These are phyloP conservation scores for Amia ocellicauda DNA, from an alignment of 2,113 vertebrate species.

Conservation along the genomic window DNA sequence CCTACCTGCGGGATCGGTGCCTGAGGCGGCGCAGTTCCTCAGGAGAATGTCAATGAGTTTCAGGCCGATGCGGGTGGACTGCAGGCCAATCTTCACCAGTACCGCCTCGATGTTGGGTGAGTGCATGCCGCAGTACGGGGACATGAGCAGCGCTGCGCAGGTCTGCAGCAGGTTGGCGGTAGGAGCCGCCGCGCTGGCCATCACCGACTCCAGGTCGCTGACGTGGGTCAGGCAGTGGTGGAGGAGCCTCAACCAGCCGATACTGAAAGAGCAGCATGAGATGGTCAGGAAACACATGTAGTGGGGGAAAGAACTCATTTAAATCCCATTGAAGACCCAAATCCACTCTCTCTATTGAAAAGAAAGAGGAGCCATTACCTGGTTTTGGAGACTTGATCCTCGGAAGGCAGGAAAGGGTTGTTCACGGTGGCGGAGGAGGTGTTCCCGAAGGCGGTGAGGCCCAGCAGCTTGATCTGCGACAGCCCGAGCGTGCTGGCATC, in stretches of 20 bases:
- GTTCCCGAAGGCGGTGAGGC: slow-evolving; percentile 93
- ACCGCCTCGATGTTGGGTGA: slow-evolving; percentile 97
- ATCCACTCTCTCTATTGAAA: too few species aligned
- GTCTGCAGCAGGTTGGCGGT: slow-evolving; percentile 96
- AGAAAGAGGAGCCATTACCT: too few species aligned
- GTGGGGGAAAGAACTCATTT: too few species aligned
- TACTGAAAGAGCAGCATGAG: slow-evolving; percentile 64
- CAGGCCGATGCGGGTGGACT: slow-evolving; percentile 92
- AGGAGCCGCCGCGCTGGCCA: slow-evolving; percentile 94
- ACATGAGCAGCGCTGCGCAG: slow-evolving; percentile 94
- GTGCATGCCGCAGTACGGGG: slow-evolving; percentile 98
- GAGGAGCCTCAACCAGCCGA: slow-evolving; percentile 92
- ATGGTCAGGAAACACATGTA: background rate
- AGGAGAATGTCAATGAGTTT: slow-evolving; percentile 96
- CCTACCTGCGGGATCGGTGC: slow-evolving; percentile 91
- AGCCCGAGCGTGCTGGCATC: slow-evolving; percentile 94
- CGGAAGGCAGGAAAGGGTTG: slow-evolving; percentile 95
- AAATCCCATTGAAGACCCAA: too few species aligned
- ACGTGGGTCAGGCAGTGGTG: slow-evolving; percentile 98
- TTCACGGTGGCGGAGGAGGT: slow-evolving; percentile 96
- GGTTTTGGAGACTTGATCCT: slow-evolving; percentile 98
- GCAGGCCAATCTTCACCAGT: slow-evolving; percentile 94
- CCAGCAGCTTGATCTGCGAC: slow-evolving; percentile 93
- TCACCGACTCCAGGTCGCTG: slow-evolving; percentile 93
- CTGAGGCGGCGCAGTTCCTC: slow-evolving; percentile 93